Percentiles rank a stretch among this genome's conserved stretches.
phyloP scores from a whole-genome alignment of 2,113 vertebrate genomes.

The Xenopus borealis region DNA sequence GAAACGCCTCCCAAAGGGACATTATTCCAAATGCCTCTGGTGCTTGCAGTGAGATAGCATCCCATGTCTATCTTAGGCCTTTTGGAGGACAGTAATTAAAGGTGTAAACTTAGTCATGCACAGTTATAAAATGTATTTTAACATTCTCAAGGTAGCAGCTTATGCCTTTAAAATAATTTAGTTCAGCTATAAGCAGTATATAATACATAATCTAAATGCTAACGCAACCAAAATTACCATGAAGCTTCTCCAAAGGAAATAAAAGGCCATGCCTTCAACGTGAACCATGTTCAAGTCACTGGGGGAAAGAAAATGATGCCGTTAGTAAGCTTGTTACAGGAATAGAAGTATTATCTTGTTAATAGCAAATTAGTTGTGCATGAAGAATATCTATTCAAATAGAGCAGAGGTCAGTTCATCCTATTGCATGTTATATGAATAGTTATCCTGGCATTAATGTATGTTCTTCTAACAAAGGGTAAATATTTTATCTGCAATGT shows the following conservation, averaged over 20 bases:
- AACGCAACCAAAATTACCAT: not conserved
- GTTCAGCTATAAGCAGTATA: not conserved
- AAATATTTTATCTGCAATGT: slow-evolving; percentile 18
- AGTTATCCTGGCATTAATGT: not conserved
- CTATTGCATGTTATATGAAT: not conserved
- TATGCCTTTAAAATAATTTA: not conserved
- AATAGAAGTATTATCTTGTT: not conserved
- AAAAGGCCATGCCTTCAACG: not conserved
- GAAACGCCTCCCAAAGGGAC: too few species aligned
- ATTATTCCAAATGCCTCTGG: too few species aligned
- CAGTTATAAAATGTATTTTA: not conserved
- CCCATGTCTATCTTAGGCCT: too few species aligned
- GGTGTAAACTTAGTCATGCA: not conserved
- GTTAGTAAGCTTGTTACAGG: not conserved
- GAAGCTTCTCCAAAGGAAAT: not conserved
- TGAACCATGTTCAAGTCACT: not conserved
- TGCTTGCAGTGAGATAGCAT: too few species aligned
- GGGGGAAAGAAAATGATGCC: not conserved
- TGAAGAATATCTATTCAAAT: not conserved
- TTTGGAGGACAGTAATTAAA: too few species aligned
- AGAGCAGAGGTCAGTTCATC: not conserved
- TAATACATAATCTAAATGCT: not conserved
- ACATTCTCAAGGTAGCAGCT: not conserved
- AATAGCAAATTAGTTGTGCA: not conserved
- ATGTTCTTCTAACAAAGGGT: slow-evolving; percentile 5